A percentile compares a stretch with the other conserved stretches of the same genome.
These are phyloP conservation scores for Thalassophryne amazonica DNA, from an alignment of 2,797 vertebrate species.

Conservation along the genomic window DNA sequence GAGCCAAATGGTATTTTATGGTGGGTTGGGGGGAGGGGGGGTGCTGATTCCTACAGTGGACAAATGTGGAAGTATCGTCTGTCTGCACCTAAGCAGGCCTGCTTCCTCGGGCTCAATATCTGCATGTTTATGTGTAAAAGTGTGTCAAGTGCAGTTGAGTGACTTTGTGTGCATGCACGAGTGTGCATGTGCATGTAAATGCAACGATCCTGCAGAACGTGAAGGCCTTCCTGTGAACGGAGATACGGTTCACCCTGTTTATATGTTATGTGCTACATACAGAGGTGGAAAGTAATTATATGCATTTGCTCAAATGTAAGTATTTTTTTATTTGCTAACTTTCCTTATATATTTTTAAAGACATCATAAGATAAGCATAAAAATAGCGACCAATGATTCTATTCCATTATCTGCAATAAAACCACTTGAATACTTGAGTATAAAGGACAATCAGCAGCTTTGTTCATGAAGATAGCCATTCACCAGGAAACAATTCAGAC, in stretches of 20 bases:
- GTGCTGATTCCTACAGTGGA: conserved; percentile 21
- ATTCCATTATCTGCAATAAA: no score
- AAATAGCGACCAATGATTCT: no score
- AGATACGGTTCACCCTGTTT: background rate
- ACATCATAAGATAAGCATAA: no score
- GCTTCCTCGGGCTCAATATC: background rate
- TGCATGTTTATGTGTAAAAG: background rate
- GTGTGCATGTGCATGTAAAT: conserved; percentile 3
- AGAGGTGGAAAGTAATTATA: background rate
- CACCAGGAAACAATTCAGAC: conserved; percentile 8
- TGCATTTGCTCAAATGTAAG: no score
- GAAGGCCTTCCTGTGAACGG: conserved; percentile 35
- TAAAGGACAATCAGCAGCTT: conserved; percentile 16
- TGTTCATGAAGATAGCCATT: conserved; percentile 12
- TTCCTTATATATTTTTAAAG: background rate
- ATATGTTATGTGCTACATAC: background rate
- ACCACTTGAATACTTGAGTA: no score
- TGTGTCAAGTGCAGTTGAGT: conserved; percentile 3
- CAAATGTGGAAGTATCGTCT: background rate
- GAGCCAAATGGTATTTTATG: conserved; percentile 35
- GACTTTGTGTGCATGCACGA: background rate
- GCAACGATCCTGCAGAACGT: conserved; percentile 25
- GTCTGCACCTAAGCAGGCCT: conserved; percentile 16
- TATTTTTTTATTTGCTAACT: background rate
- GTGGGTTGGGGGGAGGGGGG: background rate